Evolutionary conservation across 1,140 invertebrate species (phyloP).

Genomic region (Berghia stephanieae): DNA sequence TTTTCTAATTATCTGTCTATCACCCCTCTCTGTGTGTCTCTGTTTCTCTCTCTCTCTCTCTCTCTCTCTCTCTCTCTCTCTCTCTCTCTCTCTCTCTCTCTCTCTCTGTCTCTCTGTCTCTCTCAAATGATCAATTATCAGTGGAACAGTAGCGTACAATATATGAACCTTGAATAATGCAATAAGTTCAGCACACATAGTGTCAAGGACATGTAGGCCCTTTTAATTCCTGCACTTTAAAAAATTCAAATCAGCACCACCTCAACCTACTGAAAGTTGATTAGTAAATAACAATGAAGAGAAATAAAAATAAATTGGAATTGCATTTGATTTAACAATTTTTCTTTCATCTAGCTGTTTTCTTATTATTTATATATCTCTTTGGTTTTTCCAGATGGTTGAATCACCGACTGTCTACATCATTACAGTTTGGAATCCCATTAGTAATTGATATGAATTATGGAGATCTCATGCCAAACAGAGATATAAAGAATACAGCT

Average conservation of each 20-base stretch:
- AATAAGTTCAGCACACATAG: background rate
- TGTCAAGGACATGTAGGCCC: background rate
- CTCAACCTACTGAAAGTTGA: background rate
- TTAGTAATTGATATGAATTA: conserved; percentile 31
- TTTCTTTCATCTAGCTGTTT: no score
- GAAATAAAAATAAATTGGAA: no score
- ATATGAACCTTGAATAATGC: no score
- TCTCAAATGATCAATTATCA: no score
- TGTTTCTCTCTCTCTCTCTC: background rate
- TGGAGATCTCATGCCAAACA: background rate
- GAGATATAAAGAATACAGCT: conserved; percentile 17
- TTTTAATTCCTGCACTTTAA: background rate
- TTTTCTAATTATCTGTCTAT: background rate
- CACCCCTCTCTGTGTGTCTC: no score
- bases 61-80: conserved; percentile 5
- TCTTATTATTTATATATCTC: no score
- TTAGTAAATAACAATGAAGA: background rate
- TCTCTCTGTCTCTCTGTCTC: conserved; percentile 11
- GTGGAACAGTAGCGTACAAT: no score
- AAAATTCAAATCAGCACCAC: background rate
- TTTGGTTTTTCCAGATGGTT: background rate
- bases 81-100: conserved; percentile 1
- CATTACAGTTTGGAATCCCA: conserved; percentile 26
- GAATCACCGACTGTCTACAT: background rate
- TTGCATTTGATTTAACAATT: no score